Evolutionary conservation across 2,797 vertebrate species (phyloP).

Genomic region (Sciurus carolinensis): DNA sequence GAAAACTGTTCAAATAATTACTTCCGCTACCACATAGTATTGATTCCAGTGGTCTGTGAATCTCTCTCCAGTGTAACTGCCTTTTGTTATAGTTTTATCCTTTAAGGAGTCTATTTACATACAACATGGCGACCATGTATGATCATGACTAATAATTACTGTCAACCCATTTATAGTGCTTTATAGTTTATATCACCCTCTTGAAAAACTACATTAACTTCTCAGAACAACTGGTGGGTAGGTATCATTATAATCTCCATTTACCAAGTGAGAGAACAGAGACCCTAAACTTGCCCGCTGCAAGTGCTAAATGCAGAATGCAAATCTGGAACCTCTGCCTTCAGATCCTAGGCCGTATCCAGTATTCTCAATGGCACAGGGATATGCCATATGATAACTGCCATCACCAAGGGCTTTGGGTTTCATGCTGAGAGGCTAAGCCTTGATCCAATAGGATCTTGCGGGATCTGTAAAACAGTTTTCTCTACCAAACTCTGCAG

Average conservation of each 20-base stretch:
- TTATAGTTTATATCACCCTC: not conserved
- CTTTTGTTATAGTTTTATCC: constrained; percentile 42
- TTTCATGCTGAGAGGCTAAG: not conserved
- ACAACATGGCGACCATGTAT: not conserved
- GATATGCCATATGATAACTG: not conserved
- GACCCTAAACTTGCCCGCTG: not conserved
- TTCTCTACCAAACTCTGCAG: not conserved
- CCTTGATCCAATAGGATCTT: not conserved
- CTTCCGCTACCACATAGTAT: not conserved
- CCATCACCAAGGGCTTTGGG: not conserved
- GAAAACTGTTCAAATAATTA: not conserved
- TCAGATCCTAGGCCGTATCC: not conserved
- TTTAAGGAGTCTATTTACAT: not conserved
- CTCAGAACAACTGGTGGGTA: not conserved
- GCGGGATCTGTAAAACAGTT: not conserved
- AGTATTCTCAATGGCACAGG: not conserved
- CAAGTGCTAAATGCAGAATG: not conserved
- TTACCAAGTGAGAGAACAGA: not conserved
- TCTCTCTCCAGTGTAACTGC: not conserved
- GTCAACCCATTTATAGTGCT: not conserved
- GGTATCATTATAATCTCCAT: not conserved
- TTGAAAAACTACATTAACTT: constrained; percentile 31
- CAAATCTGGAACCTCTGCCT: not conserved
- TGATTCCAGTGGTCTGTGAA: not conserved
- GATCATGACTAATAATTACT: constrained; percentile 12